Evolutionary conservation across 2,888 invertebrate genomes (phyloP), one percentile per base, ranked within the genome.

Genomic region (Pseudococcus viburni): DNA sequence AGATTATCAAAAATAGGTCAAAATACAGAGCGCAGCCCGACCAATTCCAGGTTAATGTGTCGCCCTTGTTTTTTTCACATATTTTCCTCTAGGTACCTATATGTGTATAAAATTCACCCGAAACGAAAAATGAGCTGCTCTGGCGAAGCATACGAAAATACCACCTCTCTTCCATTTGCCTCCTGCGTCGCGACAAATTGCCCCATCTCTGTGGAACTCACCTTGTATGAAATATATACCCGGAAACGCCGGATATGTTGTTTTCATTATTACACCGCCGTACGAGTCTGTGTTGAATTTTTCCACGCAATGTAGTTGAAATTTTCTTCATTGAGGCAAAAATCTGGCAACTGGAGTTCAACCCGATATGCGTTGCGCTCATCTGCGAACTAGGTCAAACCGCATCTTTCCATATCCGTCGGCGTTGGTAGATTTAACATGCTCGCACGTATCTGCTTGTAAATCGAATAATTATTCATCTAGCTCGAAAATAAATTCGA

Each of bases 21-120:
- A 46, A 80, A 46, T 42, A 80, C 80, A 80, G 80, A 80, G 80
- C 80, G 80, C 80, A 80, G 80, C 42, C 15, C 68, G 42, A 59
- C 59, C n/a, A n/a, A 80, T 80, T 80, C 80, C 80, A 80, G 80
- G 80, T 80, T 80, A 80, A 80, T 80, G 19, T 80, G 80, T 80
- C 80, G 80, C 42, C 17, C 12, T 42, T 42, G 12, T 73, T 73
- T 73, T 73, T 73, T 12, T 1, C 26, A 59, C 26, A 5, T 64
- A 8, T 12, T 12, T 22, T 64, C 6, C 64, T 64, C 64, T 22
- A 17, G 4, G 59, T 59, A 59, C 8, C 17, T 17, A 17, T 51
- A 59, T 59, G n/a, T n/a, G 55, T 11, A 46, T 59, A 19, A 59
- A 59, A 59, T 59, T 59, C 9, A 9, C 19, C 19, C 19, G 26